These are phyloP conservation scores for Peribatodes rhomboidaria DNA, from an alignment of 2,888 invertebrate species.

Conservation along the genomic window DNA sequence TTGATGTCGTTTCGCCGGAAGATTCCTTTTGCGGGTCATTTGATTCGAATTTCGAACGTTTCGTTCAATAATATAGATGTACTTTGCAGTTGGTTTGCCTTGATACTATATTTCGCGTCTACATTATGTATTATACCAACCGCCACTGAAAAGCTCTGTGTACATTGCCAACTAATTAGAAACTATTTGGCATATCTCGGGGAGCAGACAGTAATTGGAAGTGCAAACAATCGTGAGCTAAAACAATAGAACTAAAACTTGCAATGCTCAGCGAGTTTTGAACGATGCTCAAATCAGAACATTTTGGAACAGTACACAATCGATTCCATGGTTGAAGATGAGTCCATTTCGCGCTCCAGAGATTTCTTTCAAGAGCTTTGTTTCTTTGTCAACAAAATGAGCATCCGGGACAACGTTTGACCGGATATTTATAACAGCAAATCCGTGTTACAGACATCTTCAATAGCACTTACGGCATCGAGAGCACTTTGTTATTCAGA, in stretches of 20 bases:
- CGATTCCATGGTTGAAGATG: conserved; percentile 54
- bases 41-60: conserved; percentile 57
- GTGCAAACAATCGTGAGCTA: conserved; percentile 29
- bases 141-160: conserved; percentile 20
- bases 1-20: conserved; percentile 51
- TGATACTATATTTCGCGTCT: conserved; percentile 5
- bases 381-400: conserved; percentile 74
- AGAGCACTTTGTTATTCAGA: conserved; percentile 44
- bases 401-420: conserved; percentile 65
- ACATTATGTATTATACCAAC: not conserved
- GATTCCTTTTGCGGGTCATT: conserved; percentile 57
- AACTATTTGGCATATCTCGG: conserved; percentile 37
- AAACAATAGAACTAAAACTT: conserved; percentile 29
- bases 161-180: conserved; percentile 39
- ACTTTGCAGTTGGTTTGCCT: conserved; percentile 13
- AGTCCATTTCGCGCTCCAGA: conserved; percentile 68
- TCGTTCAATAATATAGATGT: conserved; percentile 39
- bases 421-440: conserved; percentile 69
- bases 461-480: conserved; percentile 51
- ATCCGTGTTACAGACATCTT: conserved; percentile 55
- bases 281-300: conserved; percentile 40
- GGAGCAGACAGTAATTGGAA: conserved; percentile 32
- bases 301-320: conserved; percentile 40
- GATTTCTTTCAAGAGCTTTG: conserved; percentile 73
- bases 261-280: conserved; percentile 12